phyloP scores from a whole-genome alignment of 2,113 vertebrate species.

The Heloderma charlesbogerti region DNA sequence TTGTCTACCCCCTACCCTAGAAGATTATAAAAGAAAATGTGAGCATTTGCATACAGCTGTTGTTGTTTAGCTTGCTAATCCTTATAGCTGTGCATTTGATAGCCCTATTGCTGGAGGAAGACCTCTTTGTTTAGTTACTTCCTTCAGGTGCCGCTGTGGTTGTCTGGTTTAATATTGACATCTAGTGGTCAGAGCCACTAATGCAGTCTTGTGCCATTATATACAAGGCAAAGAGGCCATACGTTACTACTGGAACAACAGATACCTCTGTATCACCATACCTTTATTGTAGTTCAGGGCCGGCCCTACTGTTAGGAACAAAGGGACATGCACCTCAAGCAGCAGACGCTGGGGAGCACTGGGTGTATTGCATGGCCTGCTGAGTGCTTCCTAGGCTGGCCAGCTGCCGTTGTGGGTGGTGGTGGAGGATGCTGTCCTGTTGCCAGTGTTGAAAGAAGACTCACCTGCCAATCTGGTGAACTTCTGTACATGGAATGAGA shows the following conservation, averaged over 20 bases:
- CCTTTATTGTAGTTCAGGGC: not conserved
- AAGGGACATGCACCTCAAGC: too few species aligned
- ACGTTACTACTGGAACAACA: not conserved
- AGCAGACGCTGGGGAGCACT: too few species aligned
- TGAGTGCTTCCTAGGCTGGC: too few species aligned
- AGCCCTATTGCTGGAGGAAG: rapidly evolving
- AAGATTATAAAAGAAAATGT: too few species aligned
- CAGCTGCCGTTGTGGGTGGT: too few species aligned
- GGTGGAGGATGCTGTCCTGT: too few species aligned
- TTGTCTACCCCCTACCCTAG: not conserved
- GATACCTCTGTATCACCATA: not conserved
- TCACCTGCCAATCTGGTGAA: too few species aligned
- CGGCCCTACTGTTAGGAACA: too few species aligned
- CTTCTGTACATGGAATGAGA: too few species aligned
- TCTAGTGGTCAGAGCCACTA: constrained; percentile 40
- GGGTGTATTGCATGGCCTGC: too few species aligned
- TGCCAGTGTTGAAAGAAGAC: too few species aligned
- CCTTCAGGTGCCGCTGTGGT: not conserved
- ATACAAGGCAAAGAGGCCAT: not conserved
- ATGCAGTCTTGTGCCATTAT: not conserved
- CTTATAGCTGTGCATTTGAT: rapidly evolving
- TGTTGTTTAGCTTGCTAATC: not conserved
- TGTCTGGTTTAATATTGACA: constrained; percentile 37
- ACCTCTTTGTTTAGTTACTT: not conserved
- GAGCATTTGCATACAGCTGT: not conserved